phyloP scores from a whole-genome alignment of 2,113 vertebrate species.

The Pseudopipra pipra region DNA sequence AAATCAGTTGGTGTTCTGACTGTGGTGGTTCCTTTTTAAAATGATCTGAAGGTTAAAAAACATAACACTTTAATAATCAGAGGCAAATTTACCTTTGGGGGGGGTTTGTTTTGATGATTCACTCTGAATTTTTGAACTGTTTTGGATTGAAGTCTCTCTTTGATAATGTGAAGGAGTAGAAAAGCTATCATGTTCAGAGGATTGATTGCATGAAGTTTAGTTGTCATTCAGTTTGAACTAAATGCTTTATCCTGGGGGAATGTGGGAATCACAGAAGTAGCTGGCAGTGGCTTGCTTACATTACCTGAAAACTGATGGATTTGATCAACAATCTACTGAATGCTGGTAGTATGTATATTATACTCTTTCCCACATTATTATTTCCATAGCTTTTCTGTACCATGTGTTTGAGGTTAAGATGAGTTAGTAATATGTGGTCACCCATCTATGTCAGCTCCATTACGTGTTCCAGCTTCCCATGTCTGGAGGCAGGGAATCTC shows the following conservation, averaged over 20 bases:
- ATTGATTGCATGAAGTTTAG: background rate
- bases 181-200: background rate
- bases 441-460: background rate
- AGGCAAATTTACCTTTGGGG: background rate
- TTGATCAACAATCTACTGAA: background rate
- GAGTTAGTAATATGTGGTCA: background rate
- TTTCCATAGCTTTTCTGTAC: background rate
- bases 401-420: background rate
- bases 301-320: background rate
- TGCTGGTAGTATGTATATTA: background rate
- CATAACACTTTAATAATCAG: background rate
- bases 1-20: background rate
- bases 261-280: background rate
- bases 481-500: background rate
- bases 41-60: background rate
- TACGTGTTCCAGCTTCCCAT: fast-evolving
- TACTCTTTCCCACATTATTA: background rate
- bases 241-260: background rate
- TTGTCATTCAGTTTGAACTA: background rate
- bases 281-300: background rate
- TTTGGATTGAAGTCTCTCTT: background rate
- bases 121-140: background rate
- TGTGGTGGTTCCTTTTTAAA: background rate
- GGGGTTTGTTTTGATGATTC: background rate
- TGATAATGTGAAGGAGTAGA: background rate